A percentile compares a stretch with the other conserved stretches of the same genome.
Evolutionary conservation across 2,888 invertebrate genomes (phyloP).

Genomic region (Hoplodrina blanda): DNA sequence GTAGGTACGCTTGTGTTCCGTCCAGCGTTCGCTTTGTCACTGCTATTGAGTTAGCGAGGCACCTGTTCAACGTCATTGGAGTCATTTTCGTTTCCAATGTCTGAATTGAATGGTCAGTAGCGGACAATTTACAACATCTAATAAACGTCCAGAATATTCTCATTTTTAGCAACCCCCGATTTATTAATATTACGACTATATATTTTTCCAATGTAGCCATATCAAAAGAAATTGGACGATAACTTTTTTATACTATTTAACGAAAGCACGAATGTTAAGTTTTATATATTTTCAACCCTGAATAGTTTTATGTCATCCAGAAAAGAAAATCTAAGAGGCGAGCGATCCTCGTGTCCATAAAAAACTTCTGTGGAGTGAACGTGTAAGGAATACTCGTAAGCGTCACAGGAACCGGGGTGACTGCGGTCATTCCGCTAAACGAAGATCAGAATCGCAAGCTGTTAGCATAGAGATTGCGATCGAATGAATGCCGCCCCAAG

Average conservation of each 20-base stretch:
- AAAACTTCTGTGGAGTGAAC: constrained; percentile 87
- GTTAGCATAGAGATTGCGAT: constrained; percentile 91
- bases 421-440: constrained; percentile 91
- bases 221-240: constrained; percentile 37
- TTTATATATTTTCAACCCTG: constrained; percentile 65
- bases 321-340: constrained; percentile 81
- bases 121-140: background rate
- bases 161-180: constrained; percentile 51
- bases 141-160: background rate
- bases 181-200: constrained; percentile 25
- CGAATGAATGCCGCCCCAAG: constrained; percentile 88
- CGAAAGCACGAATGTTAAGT: constrained; percentile 57
- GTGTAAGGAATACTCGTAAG: constrained; percentile 87
- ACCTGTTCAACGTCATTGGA: constrained; percentile 63
- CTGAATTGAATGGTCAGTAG: constrained; percentile 56
- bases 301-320: constrained; percentile 77
- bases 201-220: constrained; percentile 9
- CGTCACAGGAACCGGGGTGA: constrained; percentile 87
- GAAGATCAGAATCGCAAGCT: constrained; percentile 91
- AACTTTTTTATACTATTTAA: constrained; percentile 50
- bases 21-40: constrained; percentile 67
- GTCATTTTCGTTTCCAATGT: constrained; percentile 71
- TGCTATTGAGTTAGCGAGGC: constrained; percentile 70
- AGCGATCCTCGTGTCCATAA: constrained; percentile 85
- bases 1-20: constrained; percentile 59